Evolutionary conservation across 2,888 invertebrate species (phyloP).

Genomic region (Lamproptera curius): DNA sequence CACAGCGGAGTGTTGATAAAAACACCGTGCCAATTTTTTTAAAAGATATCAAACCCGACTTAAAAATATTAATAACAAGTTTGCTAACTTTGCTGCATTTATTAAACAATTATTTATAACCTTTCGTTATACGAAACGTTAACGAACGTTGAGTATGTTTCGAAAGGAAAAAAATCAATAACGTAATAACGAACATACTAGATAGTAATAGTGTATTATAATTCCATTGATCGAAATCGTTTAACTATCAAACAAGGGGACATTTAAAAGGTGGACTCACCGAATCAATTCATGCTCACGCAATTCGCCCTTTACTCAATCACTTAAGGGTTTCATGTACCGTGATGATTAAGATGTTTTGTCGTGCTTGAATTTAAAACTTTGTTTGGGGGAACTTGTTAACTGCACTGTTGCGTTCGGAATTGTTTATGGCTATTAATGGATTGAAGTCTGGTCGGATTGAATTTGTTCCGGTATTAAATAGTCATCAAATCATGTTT

Average conservation of each 20-base stretch:
- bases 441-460: slow-evolving; percentile 48
- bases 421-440: slow-evolving; percentile 68
- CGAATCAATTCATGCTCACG: slow-evolving; percentile 69
- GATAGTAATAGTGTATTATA: too few relatives aligned
- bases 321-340: slow-evolving; percentile 76
- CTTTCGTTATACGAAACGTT: too few relatives aligned
- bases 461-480: slow-evolving; percentile 10
- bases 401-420: slow-evolving; percentile 48
- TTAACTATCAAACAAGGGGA: slow-evolving; percentile 34
- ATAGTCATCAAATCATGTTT: too few relatives aligned
- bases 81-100: too few relatives aligned
- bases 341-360: slow-evolving; percentile 77
- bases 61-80: too few relatives aligned
- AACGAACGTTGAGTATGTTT: too few relatives aligned
- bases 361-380: slow-evolving; percentile 57
- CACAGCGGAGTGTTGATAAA: too few relatives aligned
- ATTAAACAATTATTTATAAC: too few relatives aligned
- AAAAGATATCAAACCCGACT: too few relatives aligned
- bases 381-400: slow-evolving; percentile 36
- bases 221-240: slow-evolving; percentile 7
- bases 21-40: too few relatives aligned
- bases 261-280: slow-evolving; percentile 64
- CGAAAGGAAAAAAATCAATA: too few relatives aligned
- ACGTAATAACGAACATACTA: too few relatives aligned
- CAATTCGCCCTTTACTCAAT: slow-evolving; percentile 63